Conservation (phyloP, 2,888 invertebrate species). For the Lochmaea capreae region DNA sequence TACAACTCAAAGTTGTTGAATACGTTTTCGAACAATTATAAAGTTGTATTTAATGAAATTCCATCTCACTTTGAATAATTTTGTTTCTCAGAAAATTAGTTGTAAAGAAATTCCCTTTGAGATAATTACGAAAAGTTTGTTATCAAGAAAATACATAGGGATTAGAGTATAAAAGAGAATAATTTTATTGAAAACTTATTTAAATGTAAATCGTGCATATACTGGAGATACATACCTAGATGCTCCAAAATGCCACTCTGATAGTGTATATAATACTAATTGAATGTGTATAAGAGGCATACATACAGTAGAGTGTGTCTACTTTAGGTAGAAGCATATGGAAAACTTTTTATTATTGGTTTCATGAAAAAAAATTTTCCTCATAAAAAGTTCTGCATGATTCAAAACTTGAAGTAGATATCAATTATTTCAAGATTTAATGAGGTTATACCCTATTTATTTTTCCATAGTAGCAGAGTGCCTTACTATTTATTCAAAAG, state of each 20-base stretch:
- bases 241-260: no score
- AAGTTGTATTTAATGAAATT: not conserved
- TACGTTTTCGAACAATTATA: not conserved
- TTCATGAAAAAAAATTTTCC: no score
- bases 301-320: not conserved
- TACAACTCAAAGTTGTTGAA: not conserved
- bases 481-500: no score
- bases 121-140: not conserved
- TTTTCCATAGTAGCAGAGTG: no score
- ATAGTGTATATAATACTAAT: no score
- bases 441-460: no score
- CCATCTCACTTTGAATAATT: slow-evolving; percentile 4
- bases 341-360: no score
- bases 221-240: not conserved
- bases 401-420: no score
- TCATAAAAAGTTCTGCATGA: no score
- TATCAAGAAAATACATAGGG: not conserved
- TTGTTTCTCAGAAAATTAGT: not conserved
- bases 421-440: no score
- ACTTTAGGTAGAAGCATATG: no score
- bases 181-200: slow-evolving; percentile 3
- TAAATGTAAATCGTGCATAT: not conserved
- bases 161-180: not conserved
- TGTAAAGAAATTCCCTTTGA: not conserved
- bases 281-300: no score